Base-by-base conservation (phyloP, 2,888 invertebrate species). In the Spodoptera exigua region DNA sequence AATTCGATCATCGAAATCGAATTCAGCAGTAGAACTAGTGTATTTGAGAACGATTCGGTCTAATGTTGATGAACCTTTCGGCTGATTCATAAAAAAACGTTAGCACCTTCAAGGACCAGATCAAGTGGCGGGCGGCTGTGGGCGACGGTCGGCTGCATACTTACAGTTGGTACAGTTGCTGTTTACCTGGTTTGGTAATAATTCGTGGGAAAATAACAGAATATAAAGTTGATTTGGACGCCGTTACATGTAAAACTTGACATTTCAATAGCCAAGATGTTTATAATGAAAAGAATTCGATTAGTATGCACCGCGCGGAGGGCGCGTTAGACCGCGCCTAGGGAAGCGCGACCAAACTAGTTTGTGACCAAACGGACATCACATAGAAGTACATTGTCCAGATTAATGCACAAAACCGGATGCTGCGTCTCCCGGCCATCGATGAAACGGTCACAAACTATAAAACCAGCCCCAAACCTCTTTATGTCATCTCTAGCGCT, bases 331-430 rank as follows among this genome's bases (percentile, higher is more conserved):
- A 85, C 81, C 84, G 76, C 82, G 80, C 76, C 83, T 82, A 85
- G 89, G 88, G 90, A 89, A 84, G 86, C 86, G 84, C 85, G 81
- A 75, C 82, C 81, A 92, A 93, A 94, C 93, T 90, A 90, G 93
- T 93, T 94, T 91, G 82, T 76, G 81, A 76, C 84, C 88, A 86
- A 91, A 90, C 89, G 89, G 88, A 81, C 62, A 80, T 86, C 88
- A 80, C 87, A 84, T 87, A 89, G 89, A 89, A 81, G 74, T 83
- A 80, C 89, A 91, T 91, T 91, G 92, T 92, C 78, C 85, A 88
- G 89, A 89, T 89, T 87, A 88, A 86, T 87, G 89, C 90, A 84
- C 86, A 92, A 85, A 92, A 93, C 93, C 93, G 93, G 94, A 93
- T 91, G 94, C 93, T 93, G 93, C 81, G 78, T 86, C 86, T 87